phyloP scores from a whole-genome alignment of 2,888 invertebrate species.

The Drosophila niveifrons region DNA sequence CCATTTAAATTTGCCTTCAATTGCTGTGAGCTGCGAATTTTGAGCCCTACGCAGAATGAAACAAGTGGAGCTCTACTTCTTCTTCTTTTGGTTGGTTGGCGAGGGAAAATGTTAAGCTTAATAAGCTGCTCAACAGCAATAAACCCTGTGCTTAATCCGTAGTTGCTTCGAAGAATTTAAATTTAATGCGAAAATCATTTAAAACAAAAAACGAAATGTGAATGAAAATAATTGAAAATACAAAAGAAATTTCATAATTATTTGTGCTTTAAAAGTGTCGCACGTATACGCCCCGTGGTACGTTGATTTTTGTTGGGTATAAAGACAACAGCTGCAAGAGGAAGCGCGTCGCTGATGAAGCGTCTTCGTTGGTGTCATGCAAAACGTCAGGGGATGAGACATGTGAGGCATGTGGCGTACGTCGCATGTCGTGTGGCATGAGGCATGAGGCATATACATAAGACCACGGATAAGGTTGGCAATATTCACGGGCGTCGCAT shows the following conservation, averaged over 20 bases:
- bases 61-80: not conserved
- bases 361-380: slow-evolving; percentile 39
- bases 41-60: slow-evolving; percentile 8
- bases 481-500: slow-evolving; percentile 6
- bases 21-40: slow-evolving; percentile 55
- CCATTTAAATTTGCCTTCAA: slow-evolving; percentile 69
- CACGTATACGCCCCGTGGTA: not conserved
- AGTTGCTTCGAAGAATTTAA: too few species aligned
- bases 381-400: slow-evolving; percentile 15
- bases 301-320: slow-evolving; percentile 18
- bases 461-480: slow-evolving; percentile 10
- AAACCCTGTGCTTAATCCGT: slow-evolving; percentile 1
- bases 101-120: too few species aligned
- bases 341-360: slow-evolving; percentile 52
- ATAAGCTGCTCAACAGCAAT: slow-evolving; percentile 21
- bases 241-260: too few species aligned
- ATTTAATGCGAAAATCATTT: too few species aligned
- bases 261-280: not conserved
- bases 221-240: too few species aligned
- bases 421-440: not conserved
- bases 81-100: not conserved
- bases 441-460: slow-evolving; percentile 8
- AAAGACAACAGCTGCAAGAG: slow-evolving; percentile 46
- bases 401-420: not conserved
- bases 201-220: too few species aligned